phyloP scores from a whole-genome alignment of 92 coral and sea anemone genomes.

The Meandrina meandrites region DNA sequence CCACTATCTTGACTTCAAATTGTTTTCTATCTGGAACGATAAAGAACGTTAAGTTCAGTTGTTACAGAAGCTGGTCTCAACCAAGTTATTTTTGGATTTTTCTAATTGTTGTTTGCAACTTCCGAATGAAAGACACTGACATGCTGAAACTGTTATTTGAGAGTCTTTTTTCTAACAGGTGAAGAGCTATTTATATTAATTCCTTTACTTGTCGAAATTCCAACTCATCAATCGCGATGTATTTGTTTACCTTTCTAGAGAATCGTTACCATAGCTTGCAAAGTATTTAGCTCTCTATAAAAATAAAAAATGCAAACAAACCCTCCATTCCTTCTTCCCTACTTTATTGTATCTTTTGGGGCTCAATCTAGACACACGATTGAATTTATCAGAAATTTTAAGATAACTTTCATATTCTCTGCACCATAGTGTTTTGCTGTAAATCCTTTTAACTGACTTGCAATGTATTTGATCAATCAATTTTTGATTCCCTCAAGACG shows the following conservation, averaged over 20 bases:
- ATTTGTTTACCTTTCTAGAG: not conserved
- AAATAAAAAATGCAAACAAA: not conserved
- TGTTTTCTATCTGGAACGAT: no score
- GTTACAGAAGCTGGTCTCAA: no score
- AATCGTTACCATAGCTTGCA: conserved; percentile 10
- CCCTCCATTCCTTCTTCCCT: not conserved
- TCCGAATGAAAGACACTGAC: no score
- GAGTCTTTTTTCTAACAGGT: not conserved
- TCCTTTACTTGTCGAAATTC: not conserved
- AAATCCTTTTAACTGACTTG: not conserved
- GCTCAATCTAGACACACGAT: no score
- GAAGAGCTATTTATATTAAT: no score
- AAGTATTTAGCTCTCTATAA: not conserved
- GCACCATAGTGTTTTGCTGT: not conserved
- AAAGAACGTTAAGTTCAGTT: no score
- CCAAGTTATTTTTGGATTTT: no score
- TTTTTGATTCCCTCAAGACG: not conserved
- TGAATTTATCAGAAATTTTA: no score
- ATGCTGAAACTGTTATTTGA: not conserved
- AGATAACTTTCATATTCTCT: not conserved
- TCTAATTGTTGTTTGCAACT: no score
- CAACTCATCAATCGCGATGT: not conserved
- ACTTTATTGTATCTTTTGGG: no score
- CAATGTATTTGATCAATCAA: not conserved
- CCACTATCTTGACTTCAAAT: no score